A percentile compares a stretch with the other conserved stretches of the same genome.
Evolutionary conservation across 2,797 vertebrate species (phyloP).

Genomic region (Platyrinchus mystaceus): DNA sequence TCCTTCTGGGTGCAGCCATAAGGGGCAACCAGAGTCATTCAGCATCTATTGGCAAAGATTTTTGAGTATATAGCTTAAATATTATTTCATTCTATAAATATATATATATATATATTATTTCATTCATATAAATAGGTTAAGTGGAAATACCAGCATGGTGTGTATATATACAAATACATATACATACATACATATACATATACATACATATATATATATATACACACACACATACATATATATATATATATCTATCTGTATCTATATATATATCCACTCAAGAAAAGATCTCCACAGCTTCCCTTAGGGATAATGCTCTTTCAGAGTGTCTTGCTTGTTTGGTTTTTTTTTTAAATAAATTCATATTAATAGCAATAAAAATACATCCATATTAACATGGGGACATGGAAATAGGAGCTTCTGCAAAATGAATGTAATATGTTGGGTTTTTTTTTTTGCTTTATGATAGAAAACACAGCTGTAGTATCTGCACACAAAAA

Average conservation of each 20-base stretch:
- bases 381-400: background rate
- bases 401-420: background rate
- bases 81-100: background rate
- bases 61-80: background rate
- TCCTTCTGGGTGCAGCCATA: background rate
- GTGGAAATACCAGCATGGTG: background rate
- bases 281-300: background rate
- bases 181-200: background rate
- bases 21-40: background rate
- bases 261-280: background rate
- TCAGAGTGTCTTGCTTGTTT: background rate
- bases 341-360: background rate
- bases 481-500: background rate
- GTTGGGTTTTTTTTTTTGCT: background rate
- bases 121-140: background rate
- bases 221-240: too few species aligned
- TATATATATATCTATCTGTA: background rate
- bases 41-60: background rate
- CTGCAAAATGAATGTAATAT: background rate
- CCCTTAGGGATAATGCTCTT: background rate
- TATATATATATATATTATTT: background rate
- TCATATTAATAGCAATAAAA: background rate
- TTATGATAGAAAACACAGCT: background rate
- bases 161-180: background rate
- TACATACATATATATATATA: background rate